Percentiles rank a stretch among this genome's conserved stretches.
Evolutionary conservation across 2,888 invertebrate species (phyloP).

Genomic region (Aricia artaxerxes): DNA sequence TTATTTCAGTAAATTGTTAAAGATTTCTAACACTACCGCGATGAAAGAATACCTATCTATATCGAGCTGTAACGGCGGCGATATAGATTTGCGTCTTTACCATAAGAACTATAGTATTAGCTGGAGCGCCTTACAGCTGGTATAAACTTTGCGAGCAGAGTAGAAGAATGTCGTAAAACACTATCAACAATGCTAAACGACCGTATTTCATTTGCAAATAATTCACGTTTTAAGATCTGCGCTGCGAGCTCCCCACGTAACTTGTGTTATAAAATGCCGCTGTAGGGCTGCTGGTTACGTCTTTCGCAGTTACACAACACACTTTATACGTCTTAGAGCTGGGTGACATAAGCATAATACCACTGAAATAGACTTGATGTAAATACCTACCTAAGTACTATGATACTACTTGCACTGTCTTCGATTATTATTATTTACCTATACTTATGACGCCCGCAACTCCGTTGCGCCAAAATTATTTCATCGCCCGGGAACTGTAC

Average conservation of each 20-base stretch:
- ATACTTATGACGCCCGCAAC: no score
- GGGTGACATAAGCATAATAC: background rate
- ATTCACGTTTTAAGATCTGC: background rate
- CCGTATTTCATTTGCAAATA: background rate
- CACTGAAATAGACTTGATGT: background rate
- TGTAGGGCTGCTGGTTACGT: slow-evolving; percentile 5
- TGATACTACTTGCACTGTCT: no score
- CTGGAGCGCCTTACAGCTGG: no score
- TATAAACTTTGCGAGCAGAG: no score
- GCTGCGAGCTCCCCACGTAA: background rate
- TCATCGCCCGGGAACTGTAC: no score
- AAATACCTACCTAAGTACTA: no score
- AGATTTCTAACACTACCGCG: background rate
- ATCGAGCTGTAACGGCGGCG: no score
- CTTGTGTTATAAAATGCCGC: background rate
- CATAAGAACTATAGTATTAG: no score
- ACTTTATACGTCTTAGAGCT: background rate
- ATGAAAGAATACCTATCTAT: no score
- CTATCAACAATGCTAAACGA: background rate
- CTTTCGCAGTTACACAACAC: background rate
- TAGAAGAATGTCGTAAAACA: background rate
- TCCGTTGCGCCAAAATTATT: no score
- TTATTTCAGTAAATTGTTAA: background rate
- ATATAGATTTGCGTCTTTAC: no score
- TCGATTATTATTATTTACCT: no score